Conservation (phyloP, 2,888 invertebrate genomes). For the Meliscaeva auricollis region DNA sequence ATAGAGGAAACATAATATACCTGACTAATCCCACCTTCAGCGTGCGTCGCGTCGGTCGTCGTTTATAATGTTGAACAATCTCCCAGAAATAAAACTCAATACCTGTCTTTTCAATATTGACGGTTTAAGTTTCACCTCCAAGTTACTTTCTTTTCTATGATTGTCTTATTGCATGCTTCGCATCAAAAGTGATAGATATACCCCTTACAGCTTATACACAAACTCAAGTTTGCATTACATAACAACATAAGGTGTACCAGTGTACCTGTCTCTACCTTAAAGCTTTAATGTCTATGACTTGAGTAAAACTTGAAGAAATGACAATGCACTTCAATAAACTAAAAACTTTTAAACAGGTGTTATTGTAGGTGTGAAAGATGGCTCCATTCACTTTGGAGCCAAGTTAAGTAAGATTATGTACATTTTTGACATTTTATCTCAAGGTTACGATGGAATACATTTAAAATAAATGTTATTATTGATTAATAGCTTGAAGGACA, state of each 20-base stretch:
- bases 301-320: slow-evolving; percentile 5
- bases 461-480: background rate
- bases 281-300: slow-evolving; percentile 2
- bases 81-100: slow-evolving; percentile 40
- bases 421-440: background rate
- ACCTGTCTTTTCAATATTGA: slow-evolving; percentile 44
- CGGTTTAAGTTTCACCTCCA: slow-evolving; percentile 56
- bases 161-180: slow-evolving; percentile 35
- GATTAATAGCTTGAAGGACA: no score
- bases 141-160: slow-evolving; percentile 56
- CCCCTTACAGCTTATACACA: background rate
- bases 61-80: slow-evolving; percentile 3
- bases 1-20: slow-evolving; percentile 11
- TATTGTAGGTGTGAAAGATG: slow-evolving; percentile 4
- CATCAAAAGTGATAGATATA: background rate
- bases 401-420: background rate
- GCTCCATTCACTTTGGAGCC: background rate
- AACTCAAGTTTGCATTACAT: slow-evolving; percentile 22
- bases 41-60: background rate
- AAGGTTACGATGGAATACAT: background rate
- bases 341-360: slow-evolving; percentile 19
- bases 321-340: slow-evolving; percentile 38
- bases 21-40: slow-evolving; percentile 38
- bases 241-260: background rate
- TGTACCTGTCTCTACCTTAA: background rate